Percentiles rank a stretch among this genome's conserved stretches.
phyloP scores from a whole-genome alignment of 2,113 vertebrate species.

The Siniperca knerii region DNA sequence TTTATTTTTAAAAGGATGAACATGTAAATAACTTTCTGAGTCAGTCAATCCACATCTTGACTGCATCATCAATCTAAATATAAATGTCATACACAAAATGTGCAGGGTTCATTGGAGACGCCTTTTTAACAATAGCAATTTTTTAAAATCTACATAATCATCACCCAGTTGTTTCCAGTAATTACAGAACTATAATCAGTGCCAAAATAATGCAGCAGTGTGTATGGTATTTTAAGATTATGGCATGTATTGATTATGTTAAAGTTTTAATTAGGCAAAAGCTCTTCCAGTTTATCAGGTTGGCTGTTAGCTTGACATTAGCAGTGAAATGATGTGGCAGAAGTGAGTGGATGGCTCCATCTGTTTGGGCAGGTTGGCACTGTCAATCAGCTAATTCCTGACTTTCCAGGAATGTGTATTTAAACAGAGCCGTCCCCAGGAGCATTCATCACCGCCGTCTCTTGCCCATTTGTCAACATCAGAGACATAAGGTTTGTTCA shows the following conservation, averaged over 20 bases:
- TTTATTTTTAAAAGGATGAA: neutral
- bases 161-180: slow-evolving; percentile 28
- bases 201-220: slow-evolving; percentile 33
- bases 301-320: slow-evolving; percentile 26
- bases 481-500: slow-evolving; percentile 45
- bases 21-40: neutral
- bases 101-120: slow-evolving; percentile 45
- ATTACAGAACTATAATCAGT: slow-evolving; percentile 40
- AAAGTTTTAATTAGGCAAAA: slow-evolving; percentile 62
- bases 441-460: slow-evolving; percentile 62
- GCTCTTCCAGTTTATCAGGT: slow-evolving; percentile 42
- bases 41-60: neutral
- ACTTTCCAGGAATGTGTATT: slow-evolving; percentile 65
- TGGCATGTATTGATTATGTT: slow-evolving; percentile 43
- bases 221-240: slow-evolving; percentile 44
- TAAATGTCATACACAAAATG: neutral
- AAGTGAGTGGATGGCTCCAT: slow-evolving; percentile 46
- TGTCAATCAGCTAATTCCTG: slow-evolving; percentile 59
- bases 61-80: neutral
- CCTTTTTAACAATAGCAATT: slow-evolving; percentile 38
- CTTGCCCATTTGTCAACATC: slow-evolving; percentile 65
- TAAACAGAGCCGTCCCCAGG: slow-evolving; percentile 46
- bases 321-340: slow-evolving; percentile 45
- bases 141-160: slow-evolving; percentile 45
- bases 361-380: slow-evolving; percentile 47